Percentiles rank a stretch among this genome's conserved stretches.
Evolutionary conservation across 1,140 invertebrate genomes (phyloP).

Genomic region (Penaeus vannamei): DNA sequence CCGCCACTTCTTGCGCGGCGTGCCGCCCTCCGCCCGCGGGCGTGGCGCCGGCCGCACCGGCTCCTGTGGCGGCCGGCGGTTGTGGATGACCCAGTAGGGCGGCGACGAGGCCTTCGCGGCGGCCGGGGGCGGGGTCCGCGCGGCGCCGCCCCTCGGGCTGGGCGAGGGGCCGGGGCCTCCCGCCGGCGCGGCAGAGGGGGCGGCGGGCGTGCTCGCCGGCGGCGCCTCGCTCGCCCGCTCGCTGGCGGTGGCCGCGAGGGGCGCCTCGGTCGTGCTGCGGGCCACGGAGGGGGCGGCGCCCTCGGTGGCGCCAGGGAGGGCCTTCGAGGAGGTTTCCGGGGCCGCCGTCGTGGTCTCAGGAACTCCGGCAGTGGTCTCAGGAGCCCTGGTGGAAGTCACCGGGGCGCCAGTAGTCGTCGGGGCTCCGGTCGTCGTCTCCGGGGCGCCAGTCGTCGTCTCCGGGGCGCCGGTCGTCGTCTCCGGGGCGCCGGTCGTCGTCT

Average conservation of each 20-base stretch:
- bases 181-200: too few relatives aligned
- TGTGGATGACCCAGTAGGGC: conserved; percentile 42
- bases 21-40: too few relatives aligned
- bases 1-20: background rate
- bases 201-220: too few relatives aligned
- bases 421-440: too few relatives aligned
- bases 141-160: too few relatives aligned
- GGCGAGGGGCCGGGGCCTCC: too few relatives aligned
- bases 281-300: background rate
- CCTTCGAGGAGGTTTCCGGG: background rate
- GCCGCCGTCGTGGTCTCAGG: background rate
- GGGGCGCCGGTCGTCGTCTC: background rate
- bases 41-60: background rate
- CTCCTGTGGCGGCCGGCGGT: conserved; percentile 6
- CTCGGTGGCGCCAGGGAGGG: background rate
- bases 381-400: too few relatives aligned
- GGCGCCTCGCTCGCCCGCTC: too few relatives aligned
- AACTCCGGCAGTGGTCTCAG: too few relatives aligned
- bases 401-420: too few relatives aligned
- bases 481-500: background rate
- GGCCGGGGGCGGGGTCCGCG: too few relatives aligned
- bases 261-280: background rate
- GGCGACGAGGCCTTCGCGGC: background rate
- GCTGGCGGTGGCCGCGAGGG: background rate
- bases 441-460: too few relatives aligned